Conservation (phyloP, 2,888 invertebrate genomes). For the Meteorus colon region DNA sequence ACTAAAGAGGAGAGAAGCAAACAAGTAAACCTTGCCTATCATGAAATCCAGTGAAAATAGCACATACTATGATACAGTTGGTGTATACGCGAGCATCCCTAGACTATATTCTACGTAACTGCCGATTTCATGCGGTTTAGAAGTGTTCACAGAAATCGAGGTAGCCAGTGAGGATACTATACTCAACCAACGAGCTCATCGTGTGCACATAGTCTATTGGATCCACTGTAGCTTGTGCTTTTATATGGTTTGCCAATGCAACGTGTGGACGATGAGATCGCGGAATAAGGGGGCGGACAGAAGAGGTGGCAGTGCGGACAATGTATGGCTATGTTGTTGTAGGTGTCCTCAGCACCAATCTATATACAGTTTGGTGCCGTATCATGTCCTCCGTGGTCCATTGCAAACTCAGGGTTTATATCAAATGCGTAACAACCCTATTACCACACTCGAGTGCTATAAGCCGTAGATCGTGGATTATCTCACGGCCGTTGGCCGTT, state of each 20-base stretch:
- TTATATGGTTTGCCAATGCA: too few species aligned
- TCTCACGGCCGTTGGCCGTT: slow-evolving; percentile 36
- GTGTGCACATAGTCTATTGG: too few species aligned
- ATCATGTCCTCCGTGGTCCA: slow-evolving; percentile 32
- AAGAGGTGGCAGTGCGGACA: neutral
- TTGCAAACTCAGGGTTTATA: slow-evolving; percentile 55
- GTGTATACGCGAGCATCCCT: too few species aligned
- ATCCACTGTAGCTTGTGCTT: too few species aligned
- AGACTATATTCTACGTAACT: too few species aligned
- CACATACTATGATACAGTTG: too few species aligned
- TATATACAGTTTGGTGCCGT: neutral
- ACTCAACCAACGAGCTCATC: slow-evolving; percentile 10
- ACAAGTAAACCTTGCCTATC: too few species aligned
- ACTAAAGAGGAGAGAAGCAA: too few species aligned
- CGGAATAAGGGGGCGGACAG: neutral
- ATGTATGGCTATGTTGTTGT: slow-evolving; percentile 15
- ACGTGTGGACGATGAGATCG: slow-evolving; percentile 1
- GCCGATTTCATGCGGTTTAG: too few species aligned
- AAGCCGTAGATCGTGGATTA: slow-evolving; percentile 66
- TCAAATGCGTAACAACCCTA: slow-evolving; percentile 65
- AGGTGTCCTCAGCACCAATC: neutral
- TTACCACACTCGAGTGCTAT: slow-evolving; percentile 64
- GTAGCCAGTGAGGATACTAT: too few species aligned
- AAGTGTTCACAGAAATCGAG: too few species aligned
- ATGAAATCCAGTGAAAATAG: too few species aligned